Conservation (phyloP, 1,140 invertebrate species). For the Psix sp. region DNA sequence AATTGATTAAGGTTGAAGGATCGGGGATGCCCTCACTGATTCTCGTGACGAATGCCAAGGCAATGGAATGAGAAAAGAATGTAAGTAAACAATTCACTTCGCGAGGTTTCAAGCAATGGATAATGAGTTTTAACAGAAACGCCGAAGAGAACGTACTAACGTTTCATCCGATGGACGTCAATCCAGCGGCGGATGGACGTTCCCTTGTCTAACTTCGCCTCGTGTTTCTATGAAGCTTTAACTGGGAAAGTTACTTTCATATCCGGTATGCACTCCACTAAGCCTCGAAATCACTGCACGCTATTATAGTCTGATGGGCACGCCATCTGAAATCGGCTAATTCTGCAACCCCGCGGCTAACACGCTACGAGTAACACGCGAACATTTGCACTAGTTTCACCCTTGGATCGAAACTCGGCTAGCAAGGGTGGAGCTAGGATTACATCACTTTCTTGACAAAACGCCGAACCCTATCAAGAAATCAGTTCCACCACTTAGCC, state of each 20-base stretch:
- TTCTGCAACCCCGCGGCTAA: slow-evolving; percentile 48
- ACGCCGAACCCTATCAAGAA: slow-evolving; percentile 63
- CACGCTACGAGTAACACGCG: slow-evolving; percentile 58
- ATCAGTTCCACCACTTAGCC: slow-evolving; percentile 58
- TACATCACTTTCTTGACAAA: slow-evolving; percentile 66
- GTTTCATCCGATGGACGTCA: slow-evolving; percentile 64
- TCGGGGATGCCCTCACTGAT: slow-evolving; percentile 8
- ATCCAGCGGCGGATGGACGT: slow-evolving; percentile 55
- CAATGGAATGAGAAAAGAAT: too few relatives aligned
- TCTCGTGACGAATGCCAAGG: too few relatives aligned
- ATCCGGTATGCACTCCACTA: slow-evolving; percentile 67
- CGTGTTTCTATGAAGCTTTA: slow-evolving; percentile 58
- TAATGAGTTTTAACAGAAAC: too few relatives aligned
- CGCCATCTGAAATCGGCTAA: slow-evolving; percentile 62
- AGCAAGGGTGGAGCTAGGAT: slow-evolving; percentile 40
- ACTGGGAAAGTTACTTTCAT: slow-evolving; percentile 68
- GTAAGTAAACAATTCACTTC: too few relatives aligned
- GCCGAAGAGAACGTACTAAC: too few relatives aligned
- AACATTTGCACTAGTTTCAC: slow-evolving; percentile 44
- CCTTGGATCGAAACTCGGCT: slow-evolving; percentile 57
- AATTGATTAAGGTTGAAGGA: slow-evolving; percentile 28
- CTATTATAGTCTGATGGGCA: slow-evolving; percentile 61
- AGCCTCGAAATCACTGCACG: slow-evolving; percentile 64
- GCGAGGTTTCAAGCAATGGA: too few relatives aligned
- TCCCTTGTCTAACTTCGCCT: slow-evolving; percentile 56